phyloP scores from a whole-genome alignment of 2,797 vertebrate species.

The Myoxocephalus aenaeus region DNA sequence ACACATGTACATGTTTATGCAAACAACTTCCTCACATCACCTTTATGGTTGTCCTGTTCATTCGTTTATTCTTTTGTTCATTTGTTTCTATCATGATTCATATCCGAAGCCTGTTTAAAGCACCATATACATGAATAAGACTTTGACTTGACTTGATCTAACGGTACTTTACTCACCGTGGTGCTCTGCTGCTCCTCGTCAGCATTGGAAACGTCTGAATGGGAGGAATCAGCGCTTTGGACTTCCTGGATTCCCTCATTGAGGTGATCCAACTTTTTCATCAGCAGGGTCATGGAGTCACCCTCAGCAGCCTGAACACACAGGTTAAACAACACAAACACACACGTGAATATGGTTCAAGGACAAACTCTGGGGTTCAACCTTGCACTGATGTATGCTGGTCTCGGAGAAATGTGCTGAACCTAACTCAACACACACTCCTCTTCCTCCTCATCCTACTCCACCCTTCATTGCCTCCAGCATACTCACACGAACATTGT shows the following conservation, averaged over 20 bases:
- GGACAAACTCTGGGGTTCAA: conserved; percentile 22
- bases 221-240: conserved; percentile 69
- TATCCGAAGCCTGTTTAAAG: background rate
- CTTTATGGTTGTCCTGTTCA: background rate
- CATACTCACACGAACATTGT: conserved; percentile 33
- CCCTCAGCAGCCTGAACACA: conserved; percentile 71
- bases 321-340: conserved; percentile 35
- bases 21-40: background rate
- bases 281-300: conserved; percentile 83
- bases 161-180: conserved; percentile 69
- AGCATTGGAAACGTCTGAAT: conserved; percentile 56
- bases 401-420: conserved; percentile 6
- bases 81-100: background rate
- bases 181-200: conserved; percentile 63
- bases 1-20: background rate
- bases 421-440: conserved; percentile 20
- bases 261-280: conserved; percentile 85
- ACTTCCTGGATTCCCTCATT: conserved; percentile 82
- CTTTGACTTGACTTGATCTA: background rate
- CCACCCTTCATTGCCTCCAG: conserved; percentile 34
- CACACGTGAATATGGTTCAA: conserved; percentile 25
- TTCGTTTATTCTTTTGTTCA: background rate
- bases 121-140: background rate
- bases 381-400: conserved; percentile 17
- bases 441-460: conserved; percentile 36